phyloP scores from a whole-genome alignment of 2,888 invertebrate species.

The Rhagonycha lutea region DNA sequence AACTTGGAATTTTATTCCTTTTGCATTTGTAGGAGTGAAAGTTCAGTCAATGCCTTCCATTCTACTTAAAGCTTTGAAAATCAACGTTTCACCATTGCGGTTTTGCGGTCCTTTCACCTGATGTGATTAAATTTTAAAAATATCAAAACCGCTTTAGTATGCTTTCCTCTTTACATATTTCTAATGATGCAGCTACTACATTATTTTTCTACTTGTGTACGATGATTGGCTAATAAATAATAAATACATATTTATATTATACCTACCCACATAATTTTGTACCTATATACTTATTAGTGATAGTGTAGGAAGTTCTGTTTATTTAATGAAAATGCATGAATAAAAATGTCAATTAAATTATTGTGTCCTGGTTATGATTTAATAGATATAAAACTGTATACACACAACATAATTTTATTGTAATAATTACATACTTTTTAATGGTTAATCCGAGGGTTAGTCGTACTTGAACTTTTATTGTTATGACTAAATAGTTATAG shows the following conservation, averaged over 20 bases:
- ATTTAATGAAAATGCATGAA: not conserved
- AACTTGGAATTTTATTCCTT: slow-evolving; percentile 8
- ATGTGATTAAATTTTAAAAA: slow-evolving; percentile 26
- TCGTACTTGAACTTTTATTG: too few relatives aligned
- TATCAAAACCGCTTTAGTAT: not conserved
- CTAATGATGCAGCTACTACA: not conserved
- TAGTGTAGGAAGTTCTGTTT: not conserved
- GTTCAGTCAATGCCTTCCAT: slow-evolving; percentile 14
- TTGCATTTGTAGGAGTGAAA: slow-evolving; percentile 5
- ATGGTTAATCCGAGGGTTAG: too few relatives aligned
- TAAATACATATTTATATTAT: not conserved
- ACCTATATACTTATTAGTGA: not conserved
- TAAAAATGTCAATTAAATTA: too few relatives aligned
- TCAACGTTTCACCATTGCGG: slow-evolving; percentile 21
- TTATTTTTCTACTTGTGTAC: not conserved
- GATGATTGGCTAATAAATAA: not conserved
- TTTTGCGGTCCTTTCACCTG: slow-evolving; percentile 26
- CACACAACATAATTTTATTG: too few relatives aligned
- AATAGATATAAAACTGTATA: too few relatives aligned
- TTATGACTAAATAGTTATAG: too few relatives aligned
- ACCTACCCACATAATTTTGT: not conserved
- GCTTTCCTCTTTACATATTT: not conserved
- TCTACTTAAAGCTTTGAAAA: slow-evolving; percentile 20
- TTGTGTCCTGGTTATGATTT: too few relatives aligned
- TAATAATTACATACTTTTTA: too few relatives aligned